Base-by-base conservation (phyloP, 2,888 invertebrate species). In the Gortyna flavago region DNA sequence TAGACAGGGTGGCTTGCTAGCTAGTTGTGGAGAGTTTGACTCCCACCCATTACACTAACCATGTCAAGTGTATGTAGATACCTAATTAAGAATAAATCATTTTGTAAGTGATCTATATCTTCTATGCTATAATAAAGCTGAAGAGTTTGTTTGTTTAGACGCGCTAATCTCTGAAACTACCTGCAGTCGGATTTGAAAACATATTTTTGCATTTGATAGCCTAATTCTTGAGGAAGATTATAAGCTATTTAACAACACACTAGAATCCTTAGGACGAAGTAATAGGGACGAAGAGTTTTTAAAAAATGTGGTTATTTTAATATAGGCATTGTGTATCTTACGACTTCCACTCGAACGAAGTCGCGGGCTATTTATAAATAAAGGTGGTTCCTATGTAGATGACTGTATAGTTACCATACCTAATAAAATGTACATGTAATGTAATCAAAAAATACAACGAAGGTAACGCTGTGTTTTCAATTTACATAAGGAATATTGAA, bases 401-500 rank as follows among this genome's bases (percentile, higher is more conserved):
- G n/a, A n/a, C 41, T 0, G 6, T 32, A 21, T 35, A 35, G 2
- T n/a, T 16, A 57, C 21, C 9, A 41, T 77, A 41, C 5, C 18
- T 25, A 54, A 25, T 51, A 41, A 68, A 80, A 83, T 35, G 13
- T 54, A 61, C 5, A 67, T 35, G 25, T n/a, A 51, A 54, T 59
- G 9, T 80, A 41, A 85, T 81, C 62, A 80, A 64, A 59, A 67
- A 67, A 38, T 72, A 61, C 44, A 85, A 66, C 57, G 32, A 61
- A 76, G 59, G 68, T 48, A 41, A 61, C 54, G 25, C 16, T 48
- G 54, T 54, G 61, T 59, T 76, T 86, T 69, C n/a, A 86, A 75
- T 72, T 82, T 76, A 61, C 54, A 48, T 61, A 64, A 65, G 61
- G 78, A 69, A 69, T 83, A 83, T 69, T 77, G 64, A 83, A 69